Evolutionary conservation across 1,140 invertebrate genomes (phyloP).

Genomic region (Rhagoletis zephyria): DNA sequence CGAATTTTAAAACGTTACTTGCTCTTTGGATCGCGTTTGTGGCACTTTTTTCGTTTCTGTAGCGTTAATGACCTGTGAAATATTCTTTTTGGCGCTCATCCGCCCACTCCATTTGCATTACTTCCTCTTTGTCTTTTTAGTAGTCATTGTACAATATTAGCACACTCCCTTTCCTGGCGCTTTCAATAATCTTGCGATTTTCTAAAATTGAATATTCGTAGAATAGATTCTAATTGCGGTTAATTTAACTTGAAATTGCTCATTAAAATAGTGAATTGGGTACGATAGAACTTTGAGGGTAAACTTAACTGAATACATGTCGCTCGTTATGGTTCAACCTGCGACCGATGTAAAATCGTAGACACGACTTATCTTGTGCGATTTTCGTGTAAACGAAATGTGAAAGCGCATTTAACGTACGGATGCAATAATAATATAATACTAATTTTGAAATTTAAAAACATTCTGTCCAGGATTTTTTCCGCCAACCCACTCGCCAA

Average conservation of each 20-base stretch:
- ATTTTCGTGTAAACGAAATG: no score
- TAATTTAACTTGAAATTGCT: conserved; percentile 40
- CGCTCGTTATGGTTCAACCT: no score
- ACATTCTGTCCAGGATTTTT: no score
- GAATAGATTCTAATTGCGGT: conserved; percentile 48
- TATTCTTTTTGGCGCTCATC: background rate
- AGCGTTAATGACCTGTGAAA: conserved; percentile 7
- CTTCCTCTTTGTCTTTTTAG: background rate
- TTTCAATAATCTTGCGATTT: background rate
- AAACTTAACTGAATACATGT: no score
- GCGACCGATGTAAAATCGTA: no score
- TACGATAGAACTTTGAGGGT: background rate
- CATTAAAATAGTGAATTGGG: background rate
- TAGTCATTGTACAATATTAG: background rate
- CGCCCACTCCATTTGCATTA: background rate
- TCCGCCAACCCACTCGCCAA: no score
- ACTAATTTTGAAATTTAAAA: no score
- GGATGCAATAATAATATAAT: no score
- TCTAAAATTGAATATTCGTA: background rate
- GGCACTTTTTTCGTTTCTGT: background rate
- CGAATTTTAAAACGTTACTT: conserved; percentile 3
- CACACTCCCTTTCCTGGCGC: background rate
- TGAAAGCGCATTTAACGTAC: no score
- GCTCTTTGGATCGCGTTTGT: background rate
- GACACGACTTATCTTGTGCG: no score